Conservation (phyloP, 2,888 invertebrate species). For the Deilephila elpenor region DNA sequence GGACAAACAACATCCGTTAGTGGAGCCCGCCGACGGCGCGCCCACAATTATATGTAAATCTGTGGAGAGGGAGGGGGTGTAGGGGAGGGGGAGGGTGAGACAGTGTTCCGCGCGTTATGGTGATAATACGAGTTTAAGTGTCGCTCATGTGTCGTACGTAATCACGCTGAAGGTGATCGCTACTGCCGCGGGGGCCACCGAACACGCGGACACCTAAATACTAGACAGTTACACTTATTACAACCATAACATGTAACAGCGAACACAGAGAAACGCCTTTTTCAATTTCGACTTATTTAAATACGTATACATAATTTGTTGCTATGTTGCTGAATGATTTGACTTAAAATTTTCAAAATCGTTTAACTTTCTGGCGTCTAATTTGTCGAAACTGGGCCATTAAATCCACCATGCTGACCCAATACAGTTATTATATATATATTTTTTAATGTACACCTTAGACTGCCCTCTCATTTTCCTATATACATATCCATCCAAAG, state of each 20-base stretch:
- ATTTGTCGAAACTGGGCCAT: no score
- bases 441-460: no score
- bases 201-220: constrained; percentile 4
- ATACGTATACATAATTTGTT: no score
- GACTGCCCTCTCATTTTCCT: no score
- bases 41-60: constrained; percentile 53
- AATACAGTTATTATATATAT: no score
- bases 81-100: constrained; percentile 35
- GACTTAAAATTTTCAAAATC: no score
- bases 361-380: no score
- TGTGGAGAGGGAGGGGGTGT: constrained; percentile 47
- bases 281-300: no score
- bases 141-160: constrained; percentile 45
- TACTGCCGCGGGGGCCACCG: constrained; percentile 26
- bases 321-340: no score
- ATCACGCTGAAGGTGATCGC: constrained; percentile 38
- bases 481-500: no score
- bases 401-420: no score
- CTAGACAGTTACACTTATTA: not conserved
- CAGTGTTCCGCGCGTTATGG: constrained; percentile 50
- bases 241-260: not conserved
- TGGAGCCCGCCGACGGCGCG: not conserved
- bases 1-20: constrained; percentile 18
- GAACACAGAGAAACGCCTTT: no score
- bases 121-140: constrained; percentile 63